Evolutionary conservation across 2,113 vertebrate genomes (phyloP).

Genomic region (Ailurus styani): DNA sequence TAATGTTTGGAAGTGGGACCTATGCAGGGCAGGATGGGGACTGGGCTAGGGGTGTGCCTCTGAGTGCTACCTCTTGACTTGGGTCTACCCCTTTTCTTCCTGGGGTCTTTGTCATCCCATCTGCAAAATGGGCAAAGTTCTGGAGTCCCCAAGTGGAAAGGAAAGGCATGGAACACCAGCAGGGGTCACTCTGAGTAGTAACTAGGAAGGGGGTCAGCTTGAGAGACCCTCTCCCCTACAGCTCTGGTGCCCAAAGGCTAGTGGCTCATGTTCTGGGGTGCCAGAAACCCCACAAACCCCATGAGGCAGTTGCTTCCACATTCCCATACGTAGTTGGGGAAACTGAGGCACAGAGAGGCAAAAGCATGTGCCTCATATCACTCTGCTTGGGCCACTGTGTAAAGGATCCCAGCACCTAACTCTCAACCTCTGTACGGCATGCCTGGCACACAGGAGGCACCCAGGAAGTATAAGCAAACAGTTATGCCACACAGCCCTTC

Average conservation of each 20-base stretch:
- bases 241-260: background rate
- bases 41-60: background rate
- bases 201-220: accelerated
- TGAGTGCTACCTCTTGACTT: background rate
- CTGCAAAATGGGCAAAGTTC: background rate
- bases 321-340: background rate
- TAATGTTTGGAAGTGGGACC: background rate
- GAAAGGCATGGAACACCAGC: background rate
- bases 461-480: background rate
- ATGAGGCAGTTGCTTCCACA: background rate
- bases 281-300: background rate
- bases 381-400: background rate
- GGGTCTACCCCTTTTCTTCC: background rate
- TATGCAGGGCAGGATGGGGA: background rate
- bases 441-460: background rate
- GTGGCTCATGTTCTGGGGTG: background rate
- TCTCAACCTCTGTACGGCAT: too few species aligned
- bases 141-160: background rate
- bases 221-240: background rate
- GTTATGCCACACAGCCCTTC: accelerated
- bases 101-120: background rate
- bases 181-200: background rate
- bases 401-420: background rate
- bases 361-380: background rate
- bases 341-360: background rate